phyloP scores from a whole-genome alignment of 1,140 invertebrate species.

The Drosophila rhopaloa region DNA sequence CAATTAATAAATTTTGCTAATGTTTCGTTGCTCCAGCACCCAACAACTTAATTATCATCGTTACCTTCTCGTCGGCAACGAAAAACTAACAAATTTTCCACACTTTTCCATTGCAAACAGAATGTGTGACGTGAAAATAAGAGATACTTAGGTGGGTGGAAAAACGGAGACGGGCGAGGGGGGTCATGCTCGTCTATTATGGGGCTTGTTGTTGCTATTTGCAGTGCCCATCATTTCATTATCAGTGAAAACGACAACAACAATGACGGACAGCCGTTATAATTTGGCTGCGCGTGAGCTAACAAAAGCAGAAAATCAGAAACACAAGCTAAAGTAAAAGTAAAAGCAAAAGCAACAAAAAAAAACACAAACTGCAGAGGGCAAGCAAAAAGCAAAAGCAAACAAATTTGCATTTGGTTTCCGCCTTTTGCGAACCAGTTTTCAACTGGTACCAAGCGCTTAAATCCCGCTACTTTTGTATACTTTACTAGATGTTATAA shows the following conservation, averaged over 20 bases:
- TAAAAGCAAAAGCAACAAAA: conserved; percentile 15
- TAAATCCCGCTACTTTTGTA: conserved; percentile 2
- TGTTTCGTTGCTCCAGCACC: conserved; percentile 40
- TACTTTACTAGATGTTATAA: not conserved
- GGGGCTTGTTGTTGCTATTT: conserved; percentile 47
- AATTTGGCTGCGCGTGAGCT: conserved; percentile 62
- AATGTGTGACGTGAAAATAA: conserved; percentile 1
- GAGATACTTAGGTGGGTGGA: not conserved
- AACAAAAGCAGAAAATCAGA: conserved; percentile 61
- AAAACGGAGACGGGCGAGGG: not conserved
- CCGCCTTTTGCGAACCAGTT: conserved; percentile 34
- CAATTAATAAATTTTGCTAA: conserved; percentile 63
- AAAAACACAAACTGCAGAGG: conserved; percentile 6
- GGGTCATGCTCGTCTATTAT: conserved; percentile 14
- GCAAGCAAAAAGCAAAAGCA: conserved; percentile 20
- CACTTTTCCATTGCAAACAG: conserved; percentile 42
- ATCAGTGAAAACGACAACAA: conserved; percentile 52
- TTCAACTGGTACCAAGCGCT: conserved; percentile 15
- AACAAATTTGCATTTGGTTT: conserved; percentile 36
- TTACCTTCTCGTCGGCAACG: conserved; percentile 16
- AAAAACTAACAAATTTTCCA: conserved; percentile 48
- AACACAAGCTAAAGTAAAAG: conserved; percentile 21
- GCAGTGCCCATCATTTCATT: conserved; percentile 60
- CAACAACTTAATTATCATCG: conserved; percentile 68
- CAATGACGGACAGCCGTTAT: conserved; percentile 27